Percentiles rank a stretch among this genome's conserved stretches.
phyloP scores from a whole-genome alignment of 1,140 invertebrate species.

The Ruditapes philippinarum region DNA sequence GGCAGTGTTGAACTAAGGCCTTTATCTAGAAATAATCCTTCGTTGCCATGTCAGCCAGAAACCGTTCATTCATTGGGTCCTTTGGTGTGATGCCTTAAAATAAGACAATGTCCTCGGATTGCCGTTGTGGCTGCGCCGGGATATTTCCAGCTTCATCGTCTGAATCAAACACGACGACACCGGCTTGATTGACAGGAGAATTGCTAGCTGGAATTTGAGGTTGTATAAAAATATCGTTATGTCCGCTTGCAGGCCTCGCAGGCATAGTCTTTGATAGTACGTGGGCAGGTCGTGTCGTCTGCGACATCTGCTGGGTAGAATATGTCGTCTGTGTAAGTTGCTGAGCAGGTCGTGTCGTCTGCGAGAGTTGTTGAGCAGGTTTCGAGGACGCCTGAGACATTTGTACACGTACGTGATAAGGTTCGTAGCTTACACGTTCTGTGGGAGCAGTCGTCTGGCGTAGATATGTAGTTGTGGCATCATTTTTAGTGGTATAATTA shows the following conservation, averaged over 20 bases:
- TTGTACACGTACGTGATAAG: slow-evolving; percentile 25
- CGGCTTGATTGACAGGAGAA: neutral
- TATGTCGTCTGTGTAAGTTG: slow-evolving; percentile 26
- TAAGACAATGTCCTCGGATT: slow-evolving; percentile 11
- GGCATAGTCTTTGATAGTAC: too few relatives aligned
- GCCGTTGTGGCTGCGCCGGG: neutral
- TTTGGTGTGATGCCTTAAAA: too few relatives aligned
- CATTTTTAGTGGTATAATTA: neutral
- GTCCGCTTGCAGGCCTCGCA: neutral
- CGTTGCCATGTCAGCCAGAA: too few relatives aligned
- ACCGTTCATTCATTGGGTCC: too few relatives aligned
- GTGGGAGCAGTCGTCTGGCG: neutral
- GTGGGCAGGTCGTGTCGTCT: neutral
- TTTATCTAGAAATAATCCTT: too few relatives aligned
- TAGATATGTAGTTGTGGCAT: neutral
- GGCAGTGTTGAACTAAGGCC: too few relatives aligned
- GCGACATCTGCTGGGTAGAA: neutral
- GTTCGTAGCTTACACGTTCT: neutral
- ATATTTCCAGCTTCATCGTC: slow-evolving; percentile 42
- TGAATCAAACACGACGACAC: slow-evolving; percentile 36
- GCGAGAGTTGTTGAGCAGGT: neutral
- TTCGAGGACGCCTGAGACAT: neutral
- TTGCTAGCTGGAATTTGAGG: neutral
- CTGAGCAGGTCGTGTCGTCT: neutral
- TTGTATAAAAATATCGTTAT: slow-evolving; percentile 18